These are phyloP conservation scores for Drosophila barbarae DNA, from an alignment of 2,888 invertebrate species.

Conservation along the genomic window DNA sequence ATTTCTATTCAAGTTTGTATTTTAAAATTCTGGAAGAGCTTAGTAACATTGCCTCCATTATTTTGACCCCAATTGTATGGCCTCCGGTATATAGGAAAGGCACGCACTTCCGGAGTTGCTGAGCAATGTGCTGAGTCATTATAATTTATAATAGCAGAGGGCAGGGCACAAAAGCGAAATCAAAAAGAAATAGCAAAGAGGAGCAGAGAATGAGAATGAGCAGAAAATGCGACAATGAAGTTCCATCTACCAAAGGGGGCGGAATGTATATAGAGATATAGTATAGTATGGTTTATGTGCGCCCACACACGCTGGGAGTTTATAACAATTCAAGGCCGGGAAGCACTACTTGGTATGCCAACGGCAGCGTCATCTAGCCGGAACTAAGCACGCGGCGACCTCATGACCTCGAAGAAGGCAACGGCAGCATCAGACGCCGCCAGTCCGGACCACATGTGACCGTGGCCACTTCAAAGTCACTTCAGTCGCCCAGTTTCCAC, in stretches of 20 bases:
- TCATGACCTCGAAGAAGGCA: constrained; percentile 51
- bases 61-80: constrained; percentile 1
- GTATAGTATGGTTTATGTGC: constrained; percentile 13
- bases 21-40: background rate
- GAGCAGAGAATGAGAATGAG: constrained; percentile 19
- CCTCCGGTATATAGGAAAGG: constrained; percentile 24
- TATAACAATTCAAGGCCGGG: constrained; percentile 66
- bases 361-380: constrained; percentile 48
- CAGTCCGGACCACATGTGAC: constrained; percentile 27
- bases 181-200: constrained; percentile 12
- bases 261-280: background rate
- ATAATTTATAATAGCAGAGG: constrained; percentile 63
- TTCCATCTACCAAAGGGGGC: constrained; percentile 36
- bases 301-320: constrained; percentile 44
- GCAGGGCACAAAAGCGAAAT: constrained; percentile 26
- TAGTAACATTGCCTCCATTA: background rate
- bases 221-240: constrained; percentile 67
- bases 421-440: constrained; percentile 19
- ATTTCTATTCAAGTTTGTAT: background rate
- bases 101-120: constrained; percentile 57
- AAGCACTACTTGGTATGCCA: constrained; percentile 59
- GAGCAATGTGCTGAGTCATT: constrained; percentile 66
- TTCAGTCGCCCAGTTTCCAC: constrained; percentile 10
- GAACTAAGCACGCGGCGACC: constrained; percentile 53
- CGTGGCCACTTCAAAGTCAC: constrained; percentile 44